These are phyloP conservation scores for Dryomyza anilis DNA, from an alignment of 2,888 invertebrate genomes.

Conservation along the genomic window DNA sequence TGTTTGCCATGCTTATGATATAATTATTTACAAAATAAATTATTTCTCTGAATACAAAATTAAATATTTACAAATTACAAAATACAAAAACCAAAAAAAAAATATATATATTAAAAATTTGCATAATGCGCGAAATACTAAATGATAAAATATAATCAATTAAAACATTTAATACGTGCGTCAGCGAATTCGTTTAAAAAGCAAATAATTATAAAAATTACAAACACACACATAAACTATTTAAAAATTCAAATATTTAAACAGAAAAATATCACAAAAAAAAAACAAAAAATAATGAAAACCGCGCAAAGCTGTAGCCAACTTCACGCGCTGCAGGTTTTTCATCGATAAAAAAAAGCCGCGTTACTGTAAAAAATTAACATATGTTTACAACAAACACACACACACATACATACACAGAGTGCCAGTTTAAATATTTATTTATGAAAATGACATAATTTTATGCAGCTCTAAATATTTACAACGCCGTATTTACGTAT, in stretches of 20 bases:
- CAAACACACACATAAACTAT: constrained; percentile 6
- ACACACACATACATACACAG: not conserved
- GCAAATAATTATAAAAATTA: constrained; percentile 9
- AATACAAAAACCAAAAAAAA: not conserved
- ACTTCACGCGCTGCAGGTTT: too few relatives aligned
- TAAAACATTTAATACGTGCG: constrained; percentile 20
- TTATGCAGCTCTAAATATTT: constrained; percentile 20
- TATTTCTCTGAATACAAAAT: not conserved
- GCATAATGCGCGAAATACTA: constrained; percentile 13
- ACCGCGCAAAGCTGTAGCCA: not conserved
- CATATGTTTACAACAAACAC: constrained; percentile 26
- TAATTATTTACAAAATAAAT: constrained; percentile 45
- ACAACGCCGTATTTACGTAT: constrained; percentile 17
- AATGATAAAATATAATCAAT: constrained; percentile 22
- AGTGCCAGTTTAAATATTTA: constrained; percentile 33
- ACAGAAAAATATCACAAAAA: constrained; percentile 8
- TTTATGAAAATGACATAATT: constrained; percentile 35
- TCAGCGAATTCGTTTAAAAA: constrained; percentile 19
- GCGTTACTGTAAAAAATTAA: constrained; percentile 5
- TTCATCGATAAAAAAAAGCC: not conserved
- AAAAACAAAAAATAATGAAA: constrained; percentile 7
- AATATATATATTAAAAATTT: not conserved
- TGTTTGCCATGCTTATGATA: constrained; percentile 52
- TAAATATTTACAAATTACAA: not conserved
- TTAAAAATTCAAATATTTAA: constrained; percentile 51